phyloP scores from a whole-genome alignment of 2,888 invertebrate genomes.

The Eretmocerus hayati region DNA sequence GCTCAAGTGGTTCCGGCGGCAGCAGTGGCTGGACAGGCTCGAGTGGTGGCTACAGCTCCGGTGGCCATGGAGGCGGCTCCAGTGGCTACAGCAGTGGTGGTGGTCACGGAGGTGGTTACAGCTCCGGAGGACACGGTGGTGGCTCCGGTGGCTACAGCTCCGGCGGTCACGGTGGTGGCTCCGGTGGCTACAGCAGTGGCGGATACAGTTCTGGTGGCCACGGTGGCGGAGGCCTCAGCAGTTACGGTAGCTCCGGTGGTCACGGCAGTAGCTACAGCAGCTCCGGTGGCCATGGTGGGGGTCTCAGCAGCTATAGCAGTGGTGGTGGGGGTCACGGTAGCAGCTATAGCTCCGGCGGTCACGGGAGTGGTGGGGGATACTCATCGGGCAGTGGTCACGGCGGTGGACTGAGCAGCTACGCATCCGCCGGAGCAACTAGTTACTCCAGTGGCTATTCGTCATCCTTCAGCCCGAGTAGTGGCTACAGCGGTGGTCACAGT shows the following conservation, averaged over 20 bases:
- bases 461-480: slow-evolving; percentile 4
- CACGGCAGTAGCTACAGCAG: slow-evolving; percentile 7
- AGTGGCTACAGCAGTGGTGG: slow-evolving; percentile 26
- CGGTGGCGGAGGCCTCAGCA: slow-evolving; percentile 8
- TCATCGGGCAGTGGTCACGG: background rate
- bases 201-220: slow-evolving; percentile 14
- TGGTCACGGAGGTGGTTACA: slow-evolving; percentile 27
- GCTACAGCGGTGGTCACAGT: slow-evolving; percentile 8
- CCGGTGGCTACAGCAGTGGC: slow-evolving; percentile 8
- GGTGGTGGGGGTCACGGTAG: slow-evolving; percentile 6
- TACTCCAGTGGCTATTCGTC: too few relatives aligned
- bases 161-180: slow-evolving; percentile 10
- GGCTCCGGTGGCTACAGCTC: background rate
- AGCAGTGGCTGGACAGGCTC: slow-evolving; percentile 27
- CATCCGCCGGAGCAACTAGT: too few relatives aligned
- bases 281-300: slow-evolving; percentile 1
- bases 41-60: slow-evolving; percentile 15
- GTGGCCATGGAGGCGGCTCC: slow-evolving; percentile 29
- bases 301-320: slow-evolving; percentile 8
- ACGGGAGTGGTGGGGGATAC: background rate
- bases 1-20: slow-evolving; percentile 23
- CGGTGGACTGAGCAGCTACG: too few relatives aligned
- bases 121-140: slow-evolving; percentile 22
- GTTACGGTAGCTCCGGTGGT: slow-evolving; percentile 8
- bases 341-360: slow-evolving; percentile 10